Evolutionary conservation across 2,888 invertebrate species (phyloP), one percentile per base, ranked within the genome.

Genomic region (Dicyrtoma fusca): DNA sequence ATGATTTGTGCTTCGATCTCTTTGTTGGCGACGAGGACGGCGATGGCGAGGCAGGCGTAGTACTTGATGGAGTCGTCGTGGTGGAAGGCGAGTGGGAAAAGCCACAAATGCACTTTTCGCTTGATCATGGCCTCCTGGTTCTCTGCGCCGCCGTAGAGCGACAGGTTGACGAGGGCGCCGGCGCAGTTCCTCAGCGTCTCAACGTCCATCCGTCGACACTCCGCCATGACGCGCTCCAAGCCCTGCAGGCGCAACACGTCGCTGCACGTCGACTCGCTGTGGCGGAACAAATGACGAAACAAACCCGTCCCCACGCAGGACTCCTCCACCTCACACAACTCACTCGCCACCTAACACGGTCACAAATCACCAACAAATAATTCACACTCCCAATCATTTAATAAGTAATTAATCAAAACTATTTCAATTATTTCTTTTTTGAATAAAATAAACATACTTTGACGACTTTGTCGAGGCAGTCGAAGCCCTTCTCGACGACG

Each of bases 51-150:
- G 83, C 98, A 99, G 13, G 99, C 98, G 83, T 98, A 99, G 85
- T 99, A 99, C 84, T 96, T 95, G 75, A 96, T 95, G 81, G 97
- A 94, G 83, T 98, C 97, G 83, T 99, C 98, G 80, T 90, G 90
- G 83, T 96, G 95, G 83, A 97, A 97, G 19, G 98, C 99, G 78
- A 99, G 84, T 0, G 98, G 97, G 84, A 98, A 99, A 74, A 99
- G 85, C 99, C 99, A 99, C 89, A 93, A 91, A 4, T 94, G 95
- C 11, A 93, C 94, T 85, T 95, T 94, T 77, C 92, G 87, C 82
- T 94, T 92, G 79, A 97, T 95, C 97, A 98, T 98, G 0, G 93
- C 93, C 84, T 95, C 94, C 84, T 98, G 97, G 83, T 96, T 97
- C 82, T 97, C 97, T 1, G 94, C 92, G 1, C 97, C 97, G 75